Evolutionary conservation across 2,113 vertebrate species (phyloP).

Genomic region (Callopanchax toddi): DNA sequence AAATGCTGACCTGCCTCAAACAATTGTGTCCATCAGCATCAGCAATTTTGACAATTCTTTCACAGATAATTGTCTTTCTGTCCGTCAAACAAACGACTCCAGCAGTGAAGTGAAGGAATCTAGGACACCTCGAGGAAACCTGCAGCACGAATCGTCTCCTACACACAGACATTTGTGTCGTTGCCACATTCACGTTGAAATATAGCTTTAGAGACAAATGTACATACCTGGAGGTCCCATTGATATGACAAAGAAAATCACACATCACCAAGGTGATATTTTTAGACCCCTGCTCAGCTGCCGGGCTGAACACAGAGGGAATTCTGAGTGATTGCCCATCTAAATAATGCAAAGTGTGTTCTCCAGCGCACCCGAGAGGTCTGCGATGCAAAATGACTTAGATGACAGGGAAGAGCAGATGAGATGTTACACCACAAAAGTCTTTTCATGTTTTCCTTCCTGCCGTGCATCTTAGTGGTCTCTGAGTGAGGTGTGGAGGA

Average conservation of each 20-base stretch:
- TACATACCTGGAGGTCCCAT: slow-evolving; percentile 69
- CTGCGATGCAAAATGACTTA: slow-evolving; percentile 66
- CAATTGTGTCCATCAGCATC: slow-evolving; percentile 27
- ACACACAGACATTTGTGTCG: slow-evolving; percentile 52
- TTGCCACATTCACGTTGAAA: slow-evolving; percentile 56
- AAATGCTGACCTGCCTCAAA: slow-evolving; percentile 60
- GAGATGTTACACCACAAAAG: slow-evolving; percentile 64
- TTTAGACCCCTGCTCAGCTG: slow-evolving; percentile 69
- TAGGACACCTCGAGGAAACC: slow-evolving; percentile 68
- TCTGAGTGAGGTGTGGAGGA: slow-evolving; percentile 32
- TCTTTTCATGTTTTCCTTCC: slow-evolving; percentile 67
- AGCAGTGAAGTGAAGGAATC: slow-evolving; percentile 45
- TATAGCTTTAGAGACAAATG: slow-evolving; percentile 60
- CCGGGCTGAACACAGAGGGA: slow-evolving; percentile 66
- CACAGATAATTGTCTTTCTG: slow-evolving; percentile 66
- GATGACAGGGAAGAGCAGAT: slow-evolving; percentile 70
- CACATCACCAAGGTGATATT: slow-evolving; percentile 68
- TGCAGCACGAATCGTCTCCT: slow-evolving; percentile 33
- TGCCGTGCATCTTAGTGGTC: slow-evolving; percentile 46
- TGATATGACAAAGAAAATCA: slow-evolving; percentile 63
- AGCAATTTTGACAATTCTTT: slow-evolving; percentile 58
- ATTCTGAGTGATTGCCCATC: slow-evolving; percentile 77
- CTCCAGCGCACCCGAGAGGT: slow-evolving; percentile 51
- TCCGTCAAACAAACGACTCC: slow-evolving; percentile 63
- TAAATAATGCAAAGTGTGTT: slow-evolving; percentile 81